Evolutionary conservation across 2,113 vertebrate genomes (phyloP).

Genomic region (Oncorhynchus masou): DNA sequence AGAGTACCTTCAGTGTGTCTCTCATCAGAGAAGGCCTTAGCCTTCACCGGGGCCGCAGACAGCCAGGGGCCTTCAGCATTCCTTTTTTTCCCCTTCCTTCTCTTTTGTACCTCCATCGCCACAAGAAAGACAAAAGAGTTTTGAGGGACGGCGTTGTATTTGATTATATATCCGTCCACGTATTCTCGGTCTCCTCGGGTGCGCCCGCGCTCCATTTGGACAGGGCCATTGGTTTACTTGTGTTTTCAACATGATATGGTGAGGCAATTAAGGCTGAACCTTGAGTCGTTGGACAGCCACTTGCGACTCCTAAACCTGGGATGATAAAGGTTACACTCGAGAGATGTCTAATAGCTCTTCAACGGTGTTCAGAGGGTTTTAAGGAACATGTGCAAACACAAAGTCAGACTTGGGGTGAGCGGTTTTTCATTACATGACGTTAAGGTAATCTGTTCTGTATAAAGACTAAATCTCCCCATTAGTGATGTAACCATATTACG

Average conservation of each 20-base stretch:
- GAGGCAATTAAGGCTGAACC: constrained; percentile 41
- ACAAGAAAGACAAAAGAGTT: not conserved
- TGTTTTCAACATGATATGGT: not conserved
- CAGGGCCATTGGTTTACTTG: no score
- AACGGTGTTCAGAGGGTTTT: not conserved
- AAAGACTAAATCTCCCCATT: constrained; percentile 53
- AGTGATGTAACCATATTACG: constrained; percentile 63
- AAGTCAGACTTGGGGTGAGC: constrained; percentile 11
- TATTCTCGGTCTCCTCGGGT: no score
- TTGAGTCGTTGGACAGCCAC: constrained; percentile 19
- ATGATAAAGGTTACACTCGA: constrained; percentile 40
- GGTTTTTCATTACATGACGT: constrained; percentile 26
- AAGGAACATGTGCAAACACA: constrained; percentile 7
- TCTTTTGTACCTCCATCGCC: not conserved
- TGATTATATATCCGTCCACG: no score
- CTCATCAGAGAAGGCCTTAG: not conserved
- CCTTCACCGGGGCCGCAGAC: not conserved
- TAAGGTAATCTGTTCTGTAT: constrained; percentile 37
- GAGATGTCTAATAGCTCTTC: constrained; percentile 27
- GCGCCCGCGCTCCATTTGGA: no score
- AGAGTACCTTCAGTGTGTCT: constrained; percentile 8
- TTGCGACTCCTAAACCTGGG: constrained; percentile 6
- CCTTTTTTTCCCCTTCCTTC: no score
- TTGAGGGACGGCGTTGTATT: not conserved
- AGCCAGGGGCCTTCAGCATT: no score